Evolutionary conservation across 2,888 invertebrate genomes (phyloP).

Genomic region (Hemithea aestivaria): DNA sequence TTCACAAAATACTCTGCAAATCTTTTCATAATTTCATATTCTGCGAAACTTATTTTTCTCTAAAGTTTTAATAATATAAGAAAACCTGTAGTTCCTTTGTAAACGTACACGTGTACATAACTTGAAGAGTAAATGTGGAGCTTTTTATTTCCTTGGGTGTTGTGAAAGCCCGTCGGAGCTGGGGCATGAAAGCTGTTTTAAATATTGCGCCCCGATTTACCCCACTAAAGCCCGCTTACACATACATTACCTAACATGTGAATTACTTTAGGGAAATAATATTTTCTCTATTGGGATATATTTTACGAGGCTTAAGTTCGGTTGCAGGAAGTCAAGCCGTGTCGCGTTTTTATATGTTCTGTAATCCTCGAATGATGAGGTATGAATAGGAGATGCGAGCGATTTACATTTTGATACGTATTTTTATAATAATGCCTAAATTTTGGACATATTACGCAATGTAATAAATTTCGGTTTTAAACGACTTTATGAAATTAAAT

Average conservation of each 20-base stretch:
- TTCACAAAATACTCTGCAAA: too few species aligned
- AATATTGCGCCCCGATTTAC: conserved; percentile 69
- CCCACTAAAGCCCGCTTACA: conserved; percentile 55
- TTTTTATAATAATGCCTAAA: too few species aligned
- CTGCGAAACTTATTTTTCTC: conserved; percentile 1
- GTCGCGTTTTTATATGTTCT: conserved; percentile 6
- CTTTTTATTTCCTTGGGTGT: conserved; percentile 57
- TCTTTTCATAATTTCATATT: too few species aligned
- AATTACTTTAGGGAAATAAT: conserved; percentile 52
- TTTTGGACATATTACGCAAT: too few species aligned
- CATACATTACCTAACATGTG: conserved; percentile 52
- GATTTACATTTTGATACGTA: too few species aligned
- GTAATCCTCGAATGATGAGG: conserved; percentile 6
- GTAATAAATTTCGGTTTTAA: too few species aligned
- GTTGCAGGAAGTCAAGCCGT: conserved; percentile 9
- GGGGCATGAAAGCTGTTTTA: conserved; percentile 66
- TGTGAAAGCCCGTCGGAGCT: conserved; percentile 56
- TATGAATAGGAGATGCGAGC: too few species aligned
- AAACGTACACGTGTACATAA: conserved; percentile 38
- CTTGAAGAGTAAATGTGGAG: conserved; percentile 55
- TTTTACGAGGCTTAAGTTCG: conserved; percentile 27
- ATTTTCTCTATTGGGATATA: conserved; percentile 38
- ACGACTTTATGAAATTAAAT: too few species aligned
- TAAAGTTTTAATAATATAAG: conserved; percentile 29
- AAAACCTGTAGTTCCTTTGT: conserved; percentile 38